Conservation (phyloP, 1,140 invertebrate genomes). For the Oryctes rhinoceros region DNA sequence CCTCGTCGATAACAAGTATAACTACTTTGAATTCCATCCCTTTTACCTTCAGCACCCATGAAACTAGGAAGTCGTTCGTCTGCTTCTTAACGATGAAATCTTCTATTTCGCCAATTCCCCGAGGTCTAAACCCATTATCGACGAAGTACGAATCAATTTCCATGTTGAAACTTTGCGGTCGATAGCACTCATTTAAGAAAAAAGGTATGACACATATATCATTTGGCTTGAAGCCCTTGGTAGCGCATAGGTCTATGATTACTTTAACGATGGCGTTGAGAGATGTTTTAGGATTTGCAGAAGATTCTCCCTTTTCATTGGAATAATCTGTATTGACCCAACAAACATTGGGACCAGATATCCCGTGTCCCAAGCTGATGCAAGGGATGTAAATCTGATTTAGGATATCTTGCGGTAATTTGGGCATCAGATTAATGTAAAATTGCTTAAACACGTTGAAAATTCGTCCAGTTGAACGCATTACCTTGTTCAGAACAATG, state of each 20-base stretch:
- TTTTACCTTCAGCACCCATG: slow-evolving; percentile 59
- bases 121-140: slow-evolving; percentile 56
- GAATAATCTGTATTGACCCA: slow-evolving; percentile 52
- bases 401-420: slow-evolving; percentile 45
- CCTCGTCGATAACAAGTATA: slow-evolving; percentile 58
- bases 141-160: slow-evolving; percentile 56
- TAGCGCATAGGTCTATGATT: slow-evolving; percentile 57
- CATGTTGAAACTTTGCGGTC: slow-evolving; percentile 54
- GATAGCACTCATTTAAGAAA: slow-evolving; percentile 51
- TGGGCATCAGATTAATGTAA: slow-evolving; percentile 54
- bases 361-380: slow-evolving; percentile 54
- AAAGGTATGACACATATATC: slow-evolving; percentile 60
- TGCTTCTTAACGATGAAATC: slow-evolving; percentile 52
- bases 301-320: slow-evolving; percentile 41
- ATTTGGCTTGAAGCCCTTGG: slow-evolving; percentile 59
- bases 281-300: slow-evolving; percentile 30
- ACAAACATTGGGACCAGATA: slow-evolving; percentile 57
- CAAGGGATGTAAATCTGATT: slow-evolving; percentile 52
- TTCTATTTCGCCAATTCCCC: slow-evolving; percentile 56
- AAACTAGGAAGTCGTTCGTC: slow-evolving; percentile 57
- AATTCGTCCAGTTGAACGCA: slow-evolving; percentile 58
- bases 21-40: slow-evolving; percentile 61
- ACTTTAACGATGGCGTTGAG: slow-evolving; percentile 52
- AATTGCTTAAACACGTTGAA: slow-evolving; percentile 58
- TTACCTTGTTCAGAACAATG: slow-evolving; percentile 56